Percentiles rank a stretch among this genome's conserved stretches.
These are phyloP conservation scores for Branchipolynoe longqiensis DNA, from an alignment of 2,888 invertebrate species.

Conservation along the genomic window DNA sequence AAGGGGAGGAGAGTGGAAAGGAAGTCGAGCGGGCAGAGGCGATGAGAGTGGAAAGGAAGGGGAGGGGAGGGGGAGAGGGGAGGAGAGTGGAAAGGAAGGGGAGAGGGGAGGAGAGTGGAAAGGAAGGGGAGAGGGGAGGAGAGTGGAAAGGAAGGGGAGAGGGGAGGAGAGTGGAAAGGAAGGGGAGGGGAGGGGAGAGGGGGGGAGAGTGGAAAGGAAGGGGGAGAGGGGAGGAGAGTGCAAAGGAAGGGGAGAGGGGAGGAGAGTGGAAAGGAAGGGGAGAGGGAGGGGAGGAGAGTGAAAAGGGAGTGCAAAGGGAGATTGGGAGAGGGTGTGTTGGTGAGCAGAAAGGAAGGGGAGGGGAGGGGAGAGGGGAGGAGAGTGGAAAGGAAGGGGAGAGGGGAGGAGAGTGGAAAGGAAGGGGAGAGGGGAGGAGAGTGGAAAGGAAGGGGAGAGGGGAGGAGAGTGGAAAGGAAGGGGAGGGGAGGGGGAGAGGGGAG, in stretches of 20 bases:
- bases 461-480: background rate
- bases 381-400: background rate
- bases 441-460: background rate
- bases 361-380: background rate
- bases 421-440: slow-evolving; percentile 1
- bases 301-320: background rate
- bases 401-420: background rate
- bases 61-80: too few relatives aligned
- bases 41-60: too few relatives aligned
- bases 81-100: too few relatives aligned
- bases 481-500: background rate
- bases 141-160: background rate
- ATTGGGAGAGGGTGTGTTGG: background rate
- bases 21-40: too few relatives aligned
- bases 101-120: too few relatives aligned
- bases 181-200: background rate
- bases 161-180: background rate
- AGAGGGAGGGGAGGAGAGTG: background rate
- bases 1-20: too few relatives aligned
- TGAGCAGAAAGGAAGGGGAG: background rate
- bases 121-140: background rate
- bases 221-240: background rate
- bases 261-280: background rate
- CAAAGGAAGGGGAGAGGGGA: background rate
- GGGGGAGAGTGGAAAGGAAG: background rate